These are phyloP conservation scores for Megalurothrips usitatus DNA, from an alignment of 2,888 invertebrate genomes.

Conservation along the genomic window DNA sequence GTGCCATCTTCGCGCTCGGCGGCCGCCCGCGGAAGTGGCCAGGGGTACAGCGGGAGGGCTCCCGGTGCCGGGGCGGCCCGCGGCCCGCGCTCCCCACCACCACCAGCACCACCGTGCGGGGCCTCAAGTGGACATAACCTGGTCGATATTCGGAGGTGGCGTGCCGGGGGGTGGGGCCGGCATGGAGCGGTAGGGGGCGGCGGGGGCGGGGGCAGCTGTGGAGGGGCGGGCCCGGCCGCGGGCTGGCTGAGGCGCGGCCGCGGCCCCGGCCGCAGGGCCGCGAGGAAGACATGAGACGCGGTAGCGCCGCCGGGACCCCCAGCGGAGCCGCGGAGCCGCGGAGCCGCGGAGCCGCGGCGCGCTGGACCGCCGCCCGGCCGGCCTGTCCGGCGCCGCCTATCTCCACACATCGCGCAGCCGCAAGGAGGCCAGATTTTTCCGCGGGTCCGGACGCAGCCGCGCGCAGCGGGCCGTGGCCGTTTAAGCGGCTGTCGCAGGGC, in stretches of 20 bases:
- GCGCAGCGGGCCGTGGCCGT: too few relatives aligned
- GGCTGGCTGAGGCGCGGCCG: background rate
- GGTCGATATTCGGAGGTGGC: constrained; percentile 6
- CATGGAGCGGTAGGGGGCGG: background rate
- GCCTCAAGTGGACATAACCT: background rate
- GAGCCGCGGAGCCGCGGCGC: background rate
- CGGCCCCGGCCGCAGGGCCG: background rate
- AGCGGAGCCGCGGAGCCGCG: too few relatives aligned
- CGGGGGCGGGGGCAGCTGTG: background rate
- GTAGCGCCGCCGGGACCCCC: background rate
- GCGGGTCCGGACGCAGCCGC: too few relatives aligned
- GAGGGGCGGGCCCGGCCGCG: background rate
- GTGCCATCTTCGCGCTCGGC: too few relatives aligned
- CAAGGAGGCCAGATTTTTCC: too few relatives aligned
- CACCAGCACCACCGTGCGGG: background rate
- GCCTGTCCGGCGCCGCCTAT: too few relatives aligned
- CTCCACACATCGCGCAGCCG: too few relatives aligned
- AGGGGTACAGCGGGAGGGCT: too few relatives aligned
- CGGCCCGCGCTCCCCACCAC: background rate
- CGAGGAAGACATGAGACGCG: background rate
- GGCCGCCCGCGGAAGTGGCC: too few relatives aligned
- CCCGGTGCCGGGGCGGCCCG: too few relatives aligned
- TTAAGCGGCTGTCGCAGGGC: too few relatives aligned
- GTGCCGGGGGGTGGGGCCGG: background rate
- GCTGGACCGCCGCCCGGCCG: background rate